Conservation (phyloP, 1,140 invertebrate species). For the Physella acuta region DNA sequence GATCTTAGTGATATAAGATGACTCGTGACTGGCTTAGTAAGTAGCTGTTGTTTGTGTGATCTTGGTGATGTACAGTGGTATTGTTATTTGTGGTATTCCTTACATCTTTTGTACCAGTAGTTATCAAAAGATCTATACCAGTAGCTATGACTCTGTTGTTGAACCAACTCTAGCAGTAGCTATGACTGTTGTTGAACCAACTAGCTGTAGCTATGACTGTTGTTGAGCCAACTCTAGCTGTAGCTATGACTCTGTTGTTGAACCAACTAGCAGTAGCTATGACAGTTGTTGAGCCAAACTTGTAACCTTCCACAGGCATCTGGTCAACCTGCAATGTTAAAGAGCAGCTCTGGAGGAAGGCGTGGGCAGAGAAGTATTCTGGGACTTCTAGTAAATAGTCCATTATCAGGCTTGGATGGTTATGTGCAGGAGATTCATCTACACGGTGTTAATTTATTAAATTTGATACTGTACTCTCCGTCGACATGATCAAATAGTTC, state of each 20-base stretch:
- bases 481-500: background rate
- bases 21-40: no score
- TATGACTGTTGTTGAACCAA: background rate
- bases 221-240: background rate
- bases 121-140: background rate
- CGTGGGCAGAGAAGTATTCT: slow-evolving; percentile 21
- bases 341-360: slow-evolving; percentile 21
- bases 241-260: background rate
- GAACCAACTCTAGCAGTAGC: background rate
- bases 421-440: no score
- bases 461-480: no score
- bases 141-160: background rate
- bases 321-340: slow-evolving; percentile 18
- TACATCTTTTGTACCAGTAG: no score
- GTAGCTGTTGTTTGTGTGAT: no score
- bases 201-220: background rate
- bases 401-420: no score
- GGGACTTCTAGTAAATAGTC: no score
- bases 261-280: no score
- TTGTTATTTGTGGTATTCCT: background rate
- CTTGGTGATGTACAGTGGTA: no score
- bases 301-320: background rate
- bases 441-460: no score
- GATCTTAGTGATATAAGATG: no score
- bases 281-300: background rate